Evolutionary conservation across 2,888 invertebrate genomes (phyloP), one percentile per base, ranked within the genome.

Genomic region (Branchipolynoe longqiensis): DNA sequence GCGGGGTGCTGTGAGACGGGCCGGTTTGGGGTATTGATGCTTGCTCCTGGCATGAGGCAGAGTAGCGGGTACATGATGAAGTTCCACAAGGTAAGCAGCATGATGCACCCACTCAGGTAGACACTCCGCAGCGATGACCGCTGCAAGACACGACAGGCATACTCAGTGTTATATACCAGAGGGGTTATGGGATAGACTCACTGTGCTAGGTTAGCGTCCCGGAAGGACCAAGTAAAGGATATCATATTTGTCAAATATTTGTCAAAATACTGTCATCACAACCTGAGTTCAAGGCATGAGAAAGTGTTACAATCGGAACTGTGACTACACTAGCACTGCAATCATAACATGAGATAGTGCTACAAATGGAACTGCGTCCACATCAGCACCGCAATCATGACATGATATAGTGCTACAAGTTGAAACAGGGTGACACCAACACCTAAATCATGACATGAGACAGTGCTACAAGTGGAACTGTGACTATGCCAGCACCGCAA

Each of bases 51-150:
- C 31, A 85, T 14, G 56, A 87, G 38, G 56, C 85, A 74, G n/a
- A 84, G 83, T 48, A 87, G 82, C 22, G 87, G 87, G 83, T 84
- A 87, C 69, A 82, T 84, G 40, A 87, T 41, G 33, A 85, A 38
- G 22, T 73, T 58, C 58, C 59, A 56, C 22, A 74, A 36, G 6
- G 74, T 84, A 25, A 78, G n/a, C 31, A 84, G 6, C 38, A 84
- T 25, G 31, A 31, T 74, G 33, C 25, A 56, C 36, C 74, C 28
- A 56, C 54, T 48, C 1, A 33, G 38, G 6, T 8, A 69, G 0
- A 33, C 12, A 18, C 38, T 36, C 12, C 25, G 12, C 25, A 38
- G 8, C 3, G 18, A 31, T 14, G 69, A 69, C 22, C 38, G 33
- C 69, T 69, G 69, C n/a, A 69, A 8, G 36, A 33, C 0, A 62